phyloP scores from a whole-genome alignment of 2,797 vertebrate species.

The Tarsius wallacei region DNA sequence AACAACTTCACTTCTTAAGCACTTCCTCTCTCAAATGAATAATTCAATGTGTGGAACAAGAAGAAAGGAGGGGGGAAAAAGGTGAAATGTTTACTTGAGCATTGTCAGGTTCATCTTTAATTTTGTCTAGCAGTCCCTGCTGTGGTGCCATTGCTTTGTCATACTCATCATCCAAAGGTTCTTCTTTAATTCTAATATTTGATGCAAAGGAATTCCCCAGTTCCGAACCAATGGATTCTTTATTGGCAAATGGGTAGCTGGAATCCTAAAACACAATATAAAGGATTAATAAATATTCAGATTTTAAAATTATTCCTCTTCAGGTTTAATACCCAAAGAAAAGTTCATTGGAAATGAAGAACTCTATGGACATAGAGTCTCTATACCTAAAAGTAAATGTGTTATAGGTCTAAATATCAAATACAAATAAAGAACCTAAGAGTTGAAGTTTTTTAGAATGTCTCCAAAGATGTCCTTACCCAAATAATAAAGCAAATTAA shows the following conservation, averaged over 20 bases:
- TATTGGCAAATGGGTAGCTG: slow-evolving; percentile 93
- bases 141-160: slow-evolving; percentile 95
- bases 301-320: slow-evolving; percentile 80
- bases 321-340: slow-evolving; percentile 85
- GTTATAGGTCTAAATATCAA: slow-evolving; percentile 70
- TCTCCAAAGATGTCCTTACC: slow-evolving; percentile 75
- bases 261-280: slow-evolving; percentile 93
- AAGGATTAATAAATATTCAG: slow-evolving; percentile 88
- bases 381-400: slow-evolving; percentile 73
- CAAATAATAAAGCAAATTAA: slow-evolving; percentile 74
- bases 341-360: slow-evolving; percentile 82
- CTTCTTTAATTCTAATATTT: slow-evolving; percentile 97
- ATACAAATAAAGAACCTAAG: slow-evolving; percentile 76
- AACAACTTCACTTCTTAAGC: slow-evolving; percentile 71
- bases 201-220: slow-evolving; percentile 91
- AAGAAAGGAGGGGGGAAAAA: slow-evolving; percentile 77
- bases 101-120: slow-evolving; percentile 97
- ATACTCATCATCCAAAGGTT: slow-evolving; percentile 98
- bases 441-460: slow-evolving; percentile 59
- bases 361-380: slow-evolving; percentile 70
- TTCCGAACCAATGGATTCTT: slow-evolving; percentile 92
- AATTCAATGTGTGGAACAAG: slow-evolving; percentile 76
- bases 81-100: slow-evolving; percentile 93
- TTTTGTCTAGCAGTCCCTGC: slow-evolving; percentile 92
- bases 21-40: slow-evolving; percentile 73